Percentiles rank a stretch among this genome's conserved stretches.
Evolutionary conservation across 2,113 vertebrate species (phyloP).

Genomic region (Vimba vimba): DNA sequence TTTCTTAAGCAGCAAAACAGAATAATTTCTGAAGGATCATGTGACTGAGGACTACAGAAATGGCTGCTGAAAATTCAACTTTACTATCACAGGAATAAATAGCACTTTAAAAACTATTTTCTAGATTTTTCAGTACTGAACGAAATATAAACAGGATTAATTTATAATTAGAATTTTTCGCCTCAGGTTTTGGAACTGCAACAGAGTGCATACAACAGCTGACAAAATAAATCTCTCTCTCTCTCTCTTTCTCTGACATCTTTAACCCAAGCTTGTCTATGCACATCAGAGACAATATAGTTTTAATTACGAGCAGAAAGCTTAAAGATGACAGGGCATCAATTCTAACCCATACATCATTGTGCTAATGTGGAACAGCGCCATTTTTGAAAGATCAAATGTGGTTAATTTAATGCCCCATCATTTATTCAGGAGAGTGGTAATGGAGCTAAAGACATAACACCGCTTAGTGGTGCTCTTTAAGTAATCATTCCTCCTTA

Average conservation of each 20-base stretch:
- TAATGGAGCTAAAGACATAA: conserved; percentile 19
- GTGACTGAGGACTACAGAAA: too few relatives aligned
- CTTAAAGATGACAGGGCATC: background rate
- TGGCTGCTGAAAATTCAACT: too few relatives aligned
- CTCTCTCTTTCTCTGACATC: background rate
- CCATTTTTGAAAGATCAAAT: conserved; percentile 20
- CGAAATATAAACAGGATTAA: background rate
- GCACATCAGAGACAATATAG: background rate
- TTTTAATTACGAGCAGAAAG: background rate
- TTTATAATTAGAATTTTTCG: background rate
- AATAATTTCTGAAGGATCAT: too few relatives aligned
- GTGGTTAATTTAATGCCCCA: conserved; percentile 27
- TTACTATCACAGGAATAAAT: too few relatives aligned
- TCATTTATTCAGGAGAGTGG: conserved; percentile 44
- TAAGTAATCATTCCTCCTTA: conserved; percentile 10
- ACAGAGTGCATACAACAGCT: background rate
- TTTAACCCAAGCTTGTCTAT: background rate
- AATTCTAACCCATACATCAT: background rate
- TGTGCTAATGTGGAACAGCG: conserved; percentile 10
- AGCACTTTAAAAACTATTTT: too few relatives aligned
- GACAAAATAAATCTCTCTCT: background rate
- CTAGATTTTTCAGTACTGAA: background rate
- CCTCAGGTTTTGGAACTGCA: background rate
- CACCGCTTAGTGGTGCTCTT: background rate
- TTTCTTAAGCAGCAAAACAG: too few relatives aligned